Base-by-base conservation (phyloP, 2,113 vertebrate species). In the Rostratula benghalensis region DNA sequence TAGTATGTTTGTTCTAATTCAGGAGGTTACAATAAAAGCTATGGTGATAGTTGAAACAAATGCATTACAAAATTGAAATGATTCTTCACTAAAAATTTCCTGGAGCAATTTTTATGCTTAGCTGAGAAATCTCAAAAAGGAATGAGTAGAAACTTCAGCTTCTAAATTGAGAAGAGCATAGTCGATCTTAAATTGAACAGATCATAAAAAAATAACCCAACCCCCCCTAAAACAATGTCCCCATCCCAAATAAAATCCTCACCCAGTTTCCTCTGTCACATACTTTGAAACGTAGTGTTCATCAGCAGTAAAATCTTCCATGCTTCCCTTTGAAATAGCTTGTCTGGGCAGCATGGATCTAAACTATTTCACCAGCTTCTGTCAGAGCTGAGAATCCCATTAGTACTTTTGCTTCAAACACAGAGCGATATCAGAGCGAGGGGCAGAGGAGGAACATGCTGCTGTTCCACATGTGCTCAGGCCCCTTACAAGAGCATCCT, bases 351-450 rank as follows among this genome's bases (percentile, higher is more conserved):
- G 17, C 27, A 54, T 9, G 41, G 24, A 71, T 86, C 30, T 77
- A 46, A 87, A 92, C 69, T 70, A 54, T 82, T 61, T 75, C 82
- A 60, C 76, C 39, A 65, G 71, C 41, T 95, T 95, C 77, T 88
- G 30, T 76, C 61, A 83, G 28, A 92, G 43, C 59, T 79, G 90
- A 94, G 63, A 94, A 89, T 71, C 48, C 68, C 41, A 61, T 96
- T 95, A 89, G 67, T 74, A 90, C 45, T 35, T 96, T 94, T 67
- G 3, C 54, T 93, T 91, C 35, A 78, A 97, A 95, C 95, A 88
- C 15, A 35, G 87, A 95, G 31, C 0, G 13, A 30, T 79, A 78
- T 59, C 78, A 94, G 91, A 74, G 70, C 5, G 60, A 92, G 80
- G 94, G 90, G 51, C 68, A 71, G 13, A 37, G 50, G 50, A 68